Base-by-base conservation (phyloP, 2,797 vertebrate species). In the Delichon dasypus region DNA sequence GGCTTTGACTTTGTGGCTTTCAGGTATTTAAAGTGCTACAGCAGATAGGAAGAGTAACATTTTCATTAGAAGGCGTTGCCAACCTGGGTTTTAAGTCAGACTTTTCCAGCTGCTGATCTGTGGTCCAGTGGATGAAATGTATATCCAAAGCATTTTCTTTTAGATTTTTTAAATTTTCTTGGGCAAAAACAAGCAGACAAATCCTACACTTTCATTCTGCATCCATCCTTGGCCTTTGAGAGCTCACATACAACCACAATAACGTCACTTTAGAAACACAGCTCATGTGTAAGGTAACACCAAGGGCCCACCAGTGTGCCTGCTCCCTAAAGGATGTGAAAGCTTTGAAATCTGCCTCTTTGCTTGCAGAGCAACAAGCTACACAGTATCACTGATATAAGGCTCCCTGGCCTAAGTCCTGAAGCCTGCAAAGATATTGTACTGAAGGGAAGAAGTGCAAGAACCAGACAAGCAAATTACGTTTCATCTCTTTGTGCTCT, bases 1-100 rank as follows among this genome's bases (percentile, higher is more conserved):
- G 60, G 47, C 47, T 91, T 95, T 95, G 72, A 80, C 85, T 79
- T 87, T 40, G 60, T 73, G 42, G 58, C 54, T 97, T 92, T 54
- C n/a, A 32, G 54, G 47, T 29, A 65, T 27, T 30, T 55, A 0
- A 67, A 85, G 30, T 68, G 11, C n/a, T 67, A 51, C 61, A 89
- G 58, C 61, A 66, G 23, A 60, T 60, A 23, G 32, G 29, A 42
- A 32, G 50, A 68, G 48, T 30, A 60, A 53, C 1, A 2, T 45
- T 88, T 93, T 78, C 60, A 72, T 83, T 80, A 70, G 53, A 92
- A 82, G 42, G 18, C 5, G 3, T 54, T 72, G 21, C 26, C 68
- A 65, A 4, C 38, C 23, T 48, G 32, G 2, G 27, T 16, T 77
- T 87, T 62, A 44, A 61, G 54, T 83, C 58, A 85, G 75, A 74